Evolutionary conservation across 2,113 vertebrate species (phyloP).

Genomic region (Pelecanus crispus): DNA sequence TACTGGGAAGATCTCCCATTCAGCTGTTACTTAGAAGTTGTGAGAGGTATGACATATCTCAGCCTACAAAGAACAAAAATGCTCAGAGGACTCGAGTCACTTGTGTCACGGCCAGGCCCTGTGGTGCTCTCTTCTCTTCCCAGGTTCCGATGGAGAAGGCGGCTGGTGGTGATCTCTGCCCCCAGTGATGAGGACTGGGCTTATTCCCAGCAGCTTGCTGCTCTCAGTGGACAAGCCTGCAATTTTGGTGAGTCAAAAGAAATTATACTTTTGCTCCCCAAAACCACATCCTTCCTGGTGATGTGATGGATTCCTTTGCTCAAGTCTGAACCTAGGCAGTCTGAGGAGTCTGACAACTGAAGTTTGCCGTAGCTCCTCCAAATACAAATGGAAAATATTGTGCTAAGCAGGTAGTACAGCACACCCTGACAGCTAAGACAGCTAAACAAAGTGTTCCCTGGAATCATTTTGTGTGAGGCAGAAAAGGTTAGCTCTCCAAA

Average conservation of each 20-base stretch:
- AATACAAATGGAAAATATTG: not conserved
- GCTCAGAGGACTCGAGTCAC: not conserved
- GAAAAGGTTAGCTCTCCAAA: not conserved
- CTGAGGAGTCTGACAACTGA: not conserved
- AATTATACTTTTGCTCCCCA: not conserved
- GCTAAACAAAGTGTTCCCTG: not conserved
- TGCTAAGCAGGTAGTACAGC: not conserved
- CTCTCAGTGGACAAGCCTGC: slow-evolving; percentile 92
- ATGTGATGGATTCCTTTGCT: slow-evolving; percentile 3
- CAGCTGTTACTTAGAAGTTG: not conserved
- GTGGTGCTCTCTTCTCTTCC: not conserved
- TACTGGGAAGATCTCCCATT: not conserved
- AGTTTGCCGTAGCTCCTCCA: not conserved
- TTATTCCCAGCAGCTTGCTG: slow-evolving; percentile 96
- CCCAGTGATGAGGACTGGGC: slow-evolving; percentile 96
- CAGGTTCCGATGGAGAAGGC: slow-evolving; percentile 96
- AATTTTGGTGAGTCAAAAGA: slow-evolving; percentile 88
- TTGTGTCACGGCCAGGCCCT: fast-evolving
- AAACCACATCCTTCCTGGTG: slow-evolving; percentile 36
- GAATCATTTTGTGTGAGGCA: not conserved
- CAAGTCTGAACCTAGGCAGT: not conserved
- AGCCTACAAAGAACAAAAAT: not conserved
- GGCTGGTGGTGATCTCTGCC: slow-evolving; percentile 93
- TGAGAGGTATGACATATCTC: not conserved
- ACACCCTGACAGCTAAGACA: not conserved